These are phyloP conservation scores for Epirrita christyi DNA, from an alignment of 2,888 invertebrate species.

Conservation along the genomic window DNA sequence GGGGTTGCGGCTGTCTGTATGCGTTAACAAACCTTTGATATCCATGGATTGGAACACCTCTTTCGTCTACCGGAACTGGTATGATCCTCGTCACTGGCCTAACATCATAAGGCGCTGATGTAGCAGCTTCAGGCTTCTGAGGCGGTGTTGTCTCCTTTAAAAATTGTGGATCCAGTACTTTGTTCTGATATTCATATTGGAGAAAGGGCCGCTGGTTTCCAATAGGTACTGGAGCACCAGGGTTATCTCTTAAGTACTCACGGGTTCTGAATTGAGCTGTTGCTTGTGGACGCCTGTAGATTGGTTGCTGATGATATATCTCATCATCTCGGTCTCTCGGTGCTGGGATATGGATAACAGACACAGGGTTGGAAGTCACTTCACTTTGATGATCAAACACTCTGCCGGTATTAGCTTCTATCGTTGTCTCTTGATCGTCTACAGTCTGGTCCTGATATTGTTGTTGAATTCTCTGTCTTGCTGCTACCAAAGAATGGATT, in stretches of 20 bases:
- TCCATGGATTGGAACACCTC: slow-evolving; percentile 73
- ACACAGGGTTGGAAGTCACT: slow-evolving; percentile 81
- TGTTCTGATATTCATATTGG: slow-evolving; percentile 77
- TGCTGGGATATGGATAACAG: slow-evolving; percentile 82
- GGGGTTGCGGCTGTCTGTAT: slow-evolving; percentile 57
- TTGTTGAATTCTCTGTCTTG: slow-evolving; percentile 77
- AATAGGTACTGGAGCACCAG: slow-evolving; percentile 76
- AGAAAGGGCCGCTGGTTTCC: slow-evolving; percentile 81
- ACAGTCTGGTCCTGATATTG: slow-evolving; percentile 67
- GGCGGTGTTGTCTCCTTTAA: slow-evolving; percentile 63
- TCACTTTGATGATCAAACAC: slow-evolving; percentile 76
- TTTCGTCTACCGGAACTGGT: slow-evolving; percentile 75
- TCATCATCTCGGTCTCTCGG: slow-evolving; percentile 69
- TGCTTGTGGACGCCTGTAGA: slow-evolving; percentile 66
- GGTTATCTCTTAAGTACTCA: slow-evolving; percentile 79
- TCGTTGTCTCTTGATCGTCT: slow-evolving; percentile 73
- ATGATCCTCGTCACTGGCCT: slow-evolving; percentile 73
- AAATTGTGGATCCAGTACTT: slow-evolving; percentile 76
- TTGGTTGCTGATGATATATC: slow-evolving; percentile 69
- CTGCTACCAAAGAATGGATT: slow-evolving; percentile 77
- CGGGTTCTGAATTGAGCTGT: slow-evolving; percentile 73
- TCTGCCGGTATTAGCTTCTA: slow-evolving; percentile 82
- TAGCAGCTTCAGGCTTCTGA: slow-evolving; percentile 62
- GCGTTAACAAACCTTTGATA: slow-evolving; percentile 73
- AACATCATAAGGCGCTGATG: slow-evolving; percentile 65